Base-by-base conservation (phyloP, 2,113 vertebrate genomes). In the Misgurnus anguillicaudatus region DNA sequence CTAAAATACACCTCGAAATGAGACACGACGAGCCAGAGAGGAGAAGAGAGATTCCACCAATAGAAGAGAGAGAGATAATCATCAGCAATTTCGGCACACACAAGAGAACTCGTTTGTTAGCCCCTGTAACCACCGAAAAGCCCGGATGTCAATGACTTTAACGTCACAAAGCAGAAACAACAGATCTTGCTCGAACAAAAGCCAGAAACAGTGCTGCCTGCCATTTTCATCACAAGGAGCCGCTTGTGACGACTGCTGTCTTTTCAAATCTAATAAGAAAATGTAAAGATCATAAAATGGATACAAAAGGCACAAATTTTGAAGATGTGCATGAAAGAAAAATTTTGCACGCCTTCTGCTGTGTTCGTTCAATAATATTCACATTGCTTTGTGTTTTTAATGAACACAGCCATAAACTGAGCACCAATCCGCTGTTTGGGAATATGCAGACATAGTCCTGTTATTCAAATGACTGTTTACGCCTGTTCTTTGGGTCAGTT, bases 81-180 rank as follows among this genome's bases (percentile, higher is more conserved):
- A 92, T 93, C 91, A 91, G 89, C 90, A 90, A 93, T 92, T 91
- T 92, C 90, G 86, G 88, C 82, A 73, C 81, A 88, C 87, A 86
- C 86, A 73, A 74, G 77, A 85, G 85, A 91, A 87, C 89, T 89
- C 91, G 89, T 92, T 92, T 91, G 88, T 90, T 91, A 82, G 9
- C 62, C 64, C 76, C 82, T 77, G 85, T 87, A 87, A 87, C 91
- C 90, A 90, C 84, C 85, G 87, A 76, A 78, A 89, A 64, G 38
- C 84, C 80, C 65, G 76, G 83, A 82, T 87, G 87, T 89, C 76
- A 83, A 82, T 67, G 85, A 84, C 84, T 75, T 78, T 81, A 79
- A 41, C 73, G 74, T 81, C 72, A 64, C 61, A 39, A 58, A 81
- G 75, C 41, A 3, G 11, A 66, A 79, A 70, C 24, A 65, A 11